phyloP scores from a whole-genome alignment of 2,113 vertebrate genomes.

The Nettapus auritus region DNA sequence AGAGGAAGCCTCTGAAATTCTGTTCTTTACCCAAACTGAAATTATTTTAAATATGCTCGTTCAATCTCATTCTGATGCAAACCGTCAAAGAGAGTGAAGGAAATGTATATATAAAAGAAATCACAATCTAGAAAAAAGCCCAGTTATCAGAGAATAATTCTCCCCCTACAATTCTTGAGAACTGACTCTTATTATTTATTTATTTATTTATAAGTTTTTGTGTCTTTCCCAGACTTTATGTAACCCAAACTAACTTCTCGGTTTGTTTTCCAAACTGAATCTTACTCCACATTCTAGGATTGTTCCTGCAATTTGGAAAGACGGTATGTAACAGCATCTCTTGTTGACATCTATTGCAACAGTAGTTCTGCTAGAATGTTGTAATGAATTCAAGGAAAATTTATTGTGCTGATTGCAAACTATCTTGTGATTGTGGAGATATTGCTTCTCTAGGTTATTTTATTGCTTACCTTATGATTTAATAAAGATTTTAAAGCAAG shows the following conservation, averaged over 20 bases:
- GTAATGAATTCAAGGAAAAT: slow-evolving; percentile 13
- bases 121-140: not conserved
- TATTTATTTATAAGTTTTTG: not conserved
- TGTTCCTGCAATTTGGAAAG: slow-evolving; percentile 12
- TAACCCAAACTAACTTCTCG: not conserved
- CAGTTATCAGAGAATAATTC: not conserved
- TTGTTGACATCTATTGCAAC: slow-evolving; percentile 21
- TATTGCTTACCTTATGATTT: not conserved
- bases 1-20: not conserved
- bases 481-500: not conserved
- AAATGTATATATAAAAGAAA: not conserved
- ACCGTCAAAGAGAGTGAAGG: not conserved
- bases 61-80: not conserved
- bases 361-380: not conserved
- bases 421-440: not conserved
- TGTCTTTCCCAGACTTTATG: not conserved
- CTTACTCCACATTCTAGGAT: not conserved
- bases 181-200: not conserved
- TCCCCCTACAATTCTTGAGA: not conserved
- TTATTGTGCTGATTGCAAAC: not conserved
- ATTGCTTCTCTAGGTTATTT: not conserved
- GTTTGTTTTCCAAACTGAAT: not conserved
- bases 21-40: not conserved
- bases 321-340: not conserved
- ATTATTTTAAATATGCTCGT: not conserved